Evolutionary conservation across 2,888 invertebrate species (phyloP).

Genomic region (Archips xylosteana): DNA sequence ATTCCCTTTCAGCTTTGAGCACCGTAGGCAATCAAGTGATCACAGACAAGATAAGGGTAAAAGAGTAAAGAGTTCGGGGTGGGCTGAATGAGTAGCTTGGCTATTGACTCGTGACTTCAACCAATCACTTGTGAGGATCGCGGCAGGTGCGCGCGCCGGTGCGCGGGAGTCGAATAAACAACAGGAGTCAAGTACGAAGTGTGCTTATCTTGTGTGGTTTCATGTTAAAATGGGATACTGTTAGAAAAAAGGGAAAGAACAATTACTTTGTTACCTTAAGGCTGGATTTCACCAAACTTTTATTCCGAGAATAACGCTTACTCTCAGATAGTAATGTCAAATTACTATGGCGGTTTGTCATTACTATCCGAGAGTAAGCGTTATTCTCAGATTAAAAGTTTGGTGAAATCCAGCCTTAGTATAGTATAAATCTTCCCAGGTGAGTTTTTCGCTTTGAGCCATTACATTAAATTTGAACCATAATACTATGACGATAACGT

Average conservation of each 20-base stretch:
- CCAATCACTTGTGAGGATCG: constrained; percentile 67
- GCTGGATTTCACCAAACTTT: too few relatives aligned
- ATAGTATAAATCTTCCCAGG: too few relatives aligned
- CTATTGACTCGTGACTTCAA: constrained; percentile 72
- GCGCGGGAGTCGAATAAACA: constrained; percentile 59
- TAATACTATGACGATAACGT: too few relatives aligned
- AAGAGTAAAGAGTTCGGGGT: constrained; percentile 66
- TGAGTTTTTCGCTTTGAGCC: too few relatives aligned
- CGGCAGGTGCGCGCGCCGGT: constrained; percentile 70
- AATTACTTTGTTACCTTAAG: too few relatives aligned
- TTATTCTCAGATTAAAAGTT: too few relatives aligned
- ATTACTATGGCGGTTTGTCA: too few relatives aligned
- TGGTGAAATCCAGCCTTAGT: too few relatives aligned
- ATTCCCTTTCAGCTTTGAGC: constrained; percentile 22
- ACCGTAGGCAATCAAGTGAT: constrained; percentile 21
- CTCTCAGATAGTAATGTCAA: too few relatives aligned
- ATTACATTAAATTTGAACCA: too few relatives aligned
- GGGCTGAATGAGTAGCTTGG: constrained; percentile 63
- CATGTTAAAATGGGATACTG: neutral
- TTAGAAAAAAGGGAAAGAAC: neutral
- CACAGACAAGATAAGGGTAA: constrained; percentile 66
- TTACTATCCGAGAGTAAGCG: too few relatives aligned
- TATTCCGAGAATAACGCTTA: too few relatives aligned
- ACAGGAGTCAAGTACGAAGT: constrained; percentile 22
- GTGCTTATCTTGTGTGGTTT: neutral